Evolutionary conservation across 2,888 invertebrate species (phyloP).

Genomic region (Chrysopilus asiliformis): DNA sequence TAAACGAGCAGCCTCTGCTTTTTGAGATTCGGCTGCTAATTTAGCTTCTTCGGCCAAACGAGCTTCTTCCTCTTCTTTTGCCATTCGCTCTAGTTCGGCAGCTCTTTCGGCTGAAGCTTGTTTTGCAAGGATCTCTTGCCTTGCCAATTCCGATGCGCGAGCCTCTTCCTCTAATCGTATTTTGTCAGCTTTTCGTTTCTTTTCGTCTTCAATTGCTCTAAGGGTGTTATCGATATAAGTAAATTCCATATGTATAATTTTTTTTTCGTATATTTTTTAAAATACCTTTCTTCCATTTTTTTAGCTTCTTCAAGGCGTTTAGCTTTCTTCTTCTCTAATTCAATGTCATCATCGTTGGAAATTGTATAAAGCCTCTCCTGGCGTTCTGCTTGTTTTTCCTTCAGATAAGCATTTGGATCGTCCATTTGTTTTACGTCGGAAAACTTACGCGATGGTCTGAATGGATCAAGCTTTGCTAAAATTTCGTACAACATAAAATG

Average conservation of each 20-base stretch:
- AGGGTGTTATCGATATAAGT: no score
- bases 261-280: not conserved
- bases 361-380: slow-evolving; percentile 44
- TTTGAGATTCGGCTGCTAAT: slow-evolving; percentile 20
- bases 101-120: slow-evolving; percentile 38
- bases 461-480: slow-evolving; percentile 49
- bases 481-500: not conserved
- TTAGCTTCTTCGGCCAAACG: slow-evolving; percentile 1
- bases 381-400: slow-evolving; percentile 49
- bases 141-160: slow-evolving; percentile 39
- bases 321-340: slow-evolving; percentile 40
- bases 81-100: slow-evolving; percentile 24
- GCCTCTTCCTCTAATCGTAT: slow-evolving; percentile 39
- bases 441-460: slow-evolving; percentile 56
- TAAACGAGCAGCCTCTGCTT: slow-evolving; percentile 33
- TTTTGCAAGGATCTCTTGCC: slow-evolving; percentile 36
- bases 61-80: slow-evolving; percentile 20
- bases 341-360: slow-evolving; percentile 26
- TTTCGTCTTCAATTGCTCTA: slow-evolving; percentile 44
- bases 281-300: slow-evolving; percentile 36
- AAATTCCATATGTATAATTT: slow-evolving; percentile 5
- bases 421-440: slow-evolving; percentile 44
- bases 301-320: slow-evolving; percentile 40
- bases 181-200: slow-evolving; percentile 40
- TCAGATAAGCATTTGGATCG: slow-evolving; percentile 44